A percentile compares a stretch with the other conserved stretches of the same genome.
Conservation (phyloP, 1,140 invertebrate genomes). For the Dendrolimus kikuchii region DNA sequence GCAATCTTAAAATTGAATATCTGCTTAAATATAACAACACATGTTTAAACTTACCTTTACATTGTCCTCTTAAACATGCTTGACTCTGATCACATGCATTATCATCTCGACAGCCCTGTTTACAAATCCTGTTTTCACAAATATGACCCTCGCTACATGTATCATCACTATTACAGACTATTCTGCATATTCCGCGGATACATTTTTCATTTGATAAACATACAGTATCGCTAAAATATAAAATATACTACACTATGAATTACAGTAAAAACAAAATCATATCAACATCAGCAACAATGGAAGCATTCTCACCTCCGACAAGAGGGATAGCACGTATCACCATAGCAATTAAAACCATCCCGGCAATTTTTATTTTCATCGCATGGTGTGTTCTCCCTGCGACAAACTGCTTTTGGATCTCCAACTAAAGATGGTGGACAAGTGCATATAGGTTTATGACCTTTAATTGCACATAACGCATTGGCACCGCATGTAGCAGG, state of each 20-base stretch:
- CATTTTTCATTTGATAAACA: slow-evolving; percentile 90
- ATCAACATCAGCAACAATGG: background rate
- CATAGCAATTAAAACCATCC: slow-evolving; percentile 80
- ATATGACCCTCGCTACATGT: slow-evolving; percentile 87
- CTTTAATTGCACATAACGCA: slow-evolving; percentile 78
- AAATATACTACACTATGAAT: background rate
- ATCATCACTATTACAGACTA: slow-evolving; percentile 88
- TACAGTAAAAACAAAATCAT: background rate
- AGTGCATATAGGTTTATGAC: slow-evolving; percentile 82
- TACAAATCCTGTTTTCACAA: slow-evolving; percentile 89
- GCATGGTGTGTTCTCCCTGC: slow-evolving; percentile 78
- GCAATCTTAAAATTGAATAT: background rate
- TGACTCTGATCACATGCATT: slow-evolving; percentile 81
- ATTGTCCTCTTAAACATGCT: slow-evolving; percentile 87
- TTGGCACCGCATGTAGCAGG: slow-evolving; percentile 90
- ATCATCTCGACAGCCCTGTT: slow-evolving; percentile 87
- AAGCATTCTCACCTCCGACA: slow-evolving; percentile 75
- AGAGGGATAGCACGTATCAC: slow-evolving; percentile 80
- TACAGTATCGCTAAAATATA: slow-evolving; percentile 78
- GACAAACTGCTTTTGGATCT: slow-evolving; percentile 82
- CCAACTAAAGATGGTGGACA: slow-evolving; percentile 83
- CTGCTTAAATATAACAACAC: slow-evolving; percentile 1
- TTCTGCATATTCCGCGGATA: slow-evolving; percentile 83
- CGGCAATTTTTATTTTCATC: slow-evolving; percentile 77
- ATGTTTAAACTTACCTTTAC: slow-evolving; percentile 74